phyloP scores from a whole-genome alignment of 1,140 invertebrate species.

The Calephelis nemesis region DNA sequence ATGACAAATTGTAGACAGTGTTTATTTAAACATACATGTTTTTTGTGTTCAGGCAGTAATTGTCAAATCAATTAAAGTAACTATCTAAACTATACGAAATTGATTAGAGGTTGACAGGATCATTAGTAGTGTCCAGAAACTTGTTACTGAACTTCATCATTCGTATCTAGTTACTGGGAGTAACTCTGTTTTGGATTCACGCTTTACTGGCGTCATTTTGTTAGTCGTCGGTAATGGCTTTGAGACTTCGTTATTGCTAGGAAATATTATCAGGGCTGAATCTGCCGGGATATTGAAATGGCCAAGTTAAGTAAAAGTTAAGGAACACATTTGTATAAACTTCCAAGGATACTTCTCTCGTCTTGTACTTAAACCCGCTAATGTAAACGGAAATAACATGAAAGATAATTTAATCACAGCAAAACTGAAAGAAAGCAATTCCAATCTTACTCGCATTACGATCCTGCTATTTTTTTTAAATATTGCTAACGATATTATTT shows the following conservation, averaged over 20 bases:
- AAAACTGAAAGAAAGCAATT: no score
- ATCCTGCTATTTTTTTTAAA: no score
- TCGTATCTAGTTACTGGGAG: slow-evolving; percentile 5
- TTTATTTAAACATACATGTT: no score
- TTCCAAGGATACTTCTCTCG: no score
- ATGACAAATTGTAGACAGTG: no score
- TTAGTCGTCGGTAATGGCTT: slow-evolving; percentile 16
- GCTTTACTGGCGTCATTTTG: slow-evolving; percentile 11
- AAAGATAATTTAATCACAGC: no score
- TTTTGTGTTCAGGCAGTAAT: not conserved
- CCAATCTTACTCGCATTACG: no score
- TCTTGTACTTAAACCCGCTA: no score
- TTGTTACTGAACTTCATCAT: slow-evolving; percentile 14
- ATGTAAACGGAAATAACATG: no score
- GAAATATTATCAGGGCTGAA: slow-evolving; percentile 3
- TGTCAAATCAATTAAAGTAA: slow-evolving; percentile 1
- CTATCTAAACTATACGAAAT: slow-evolving; percentile 4
- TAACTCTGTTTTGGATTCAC: slow-evolving; percentile 17
- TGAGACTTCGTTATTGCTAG: slow-evolving; percentile 9
- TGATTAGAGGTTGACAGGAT: slow-evolving; percentile 5
- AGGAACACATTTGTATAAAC: no score
- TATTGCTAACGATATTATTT: no score
- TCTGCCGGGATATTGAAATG: slow-evolving; percentile 7
- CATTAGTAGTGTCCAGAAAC: slow-evolving; percentile 18
- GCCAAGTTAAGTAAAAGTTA: not conserved